These are phyloP conservation scores for Caenorhabditis sp. DNA, from an alignment of 2,888 invertebrate species.

Conservation along the genomic window DNA sequence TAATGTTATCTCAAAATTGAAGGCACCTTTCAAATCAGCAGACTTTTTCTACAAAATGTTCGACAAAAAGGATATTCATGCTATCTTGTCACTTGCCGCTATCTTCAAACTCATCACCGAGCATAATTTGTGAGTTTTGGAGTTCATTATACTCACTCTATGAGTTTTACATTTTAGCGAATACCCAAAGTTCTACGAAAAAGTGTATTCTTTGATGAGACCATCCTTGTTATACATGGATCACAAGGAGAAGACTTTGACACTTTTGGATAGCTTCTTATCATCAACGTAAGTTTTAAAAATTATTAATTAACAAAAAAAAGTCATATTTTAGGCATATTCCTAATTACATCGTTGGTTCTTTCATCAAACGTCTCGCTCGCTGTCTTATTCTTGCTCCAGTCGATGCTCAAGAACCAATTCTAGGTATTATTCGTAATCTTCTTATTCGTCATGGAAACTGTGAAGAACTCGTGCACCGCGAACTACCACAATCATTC, in stretches of 20 bases:
- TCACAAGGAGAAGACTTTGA: conserved; percentile 86
- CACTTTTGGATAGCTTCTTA: conserved; percentile 87
- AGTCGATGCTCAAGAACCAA: conserved; percentile 78
- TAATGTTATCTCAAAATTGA: conserved; percentile 49
- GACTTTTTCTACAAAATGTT: conserved; percentile 60
- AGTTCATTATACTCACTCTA: no score
- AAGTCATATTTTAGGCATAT: conserved; percentile 78
- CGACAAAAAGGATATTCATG: conserved; percentile 78
- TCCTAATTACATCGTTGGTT: conserved; percentile 88
- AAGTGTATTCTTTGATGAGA: conserved; percentile 92
- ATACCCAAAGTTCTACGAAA: conserved; percentile 91
- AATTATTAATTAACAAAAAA: not conserved
- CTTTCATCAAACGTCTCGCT: conserved; percentile 88
- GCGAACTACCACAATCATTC: conserved; percentile 29
- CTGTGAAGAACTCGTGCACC: conserved; percentile 73
- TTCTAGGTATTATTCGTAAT: conserved; percentile 86
- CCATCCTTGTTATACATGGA: conserved; percentile 89
- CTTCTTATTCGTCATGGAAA: conserved; percentile 85
- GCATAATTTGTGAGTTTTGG: conserved; percentile 83
- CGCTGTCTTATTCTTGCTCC: conserved; percentile 85
- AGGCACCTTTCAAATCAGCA: conserved; percentile 45
- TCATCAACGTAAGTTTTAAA: conserved; percentile 82
- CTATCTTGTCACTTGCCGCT: conserved; percentile 89
- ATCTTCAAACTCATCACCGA: conserved; percentile 87
- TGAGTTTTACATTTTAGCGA: conserved; percentile 76